phyloP scores from a whole-genome alignment of 1,140 invertebrate genomes.

The Triops cancriformis region DNA sequence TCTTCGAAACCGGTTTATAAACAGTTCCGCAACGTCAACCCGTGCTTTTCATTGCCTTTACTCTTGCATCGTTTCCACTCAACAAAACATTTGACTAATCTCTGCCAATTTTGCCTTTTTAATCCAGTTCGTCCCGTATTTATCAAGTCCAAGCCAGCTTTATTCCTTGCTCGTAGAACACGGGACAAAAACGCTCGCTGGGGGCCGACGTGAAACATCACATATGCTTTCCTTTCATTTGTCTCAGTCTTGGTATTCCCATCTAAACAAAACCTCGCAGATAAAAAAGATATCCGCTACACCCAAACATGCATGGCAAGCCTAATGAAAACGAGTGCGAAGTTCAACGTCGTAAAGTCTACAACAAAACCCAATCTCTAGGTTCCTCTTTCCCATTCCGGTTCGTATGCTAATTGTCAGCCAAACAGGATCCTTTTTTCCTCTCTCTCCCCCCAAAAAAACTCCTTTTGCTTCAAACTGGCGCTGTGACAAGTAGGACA shows the following conservation, averaged over 20 bases:
- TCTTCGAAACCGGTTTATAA: too few species aligned
- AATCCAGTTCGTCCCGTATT: too few species aligned
- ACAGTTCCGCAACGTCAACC: too few species aligned
- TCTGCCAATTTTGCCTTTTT: too few species aligned
- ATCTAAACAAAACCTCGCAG: slow-evolving; percentile 6
- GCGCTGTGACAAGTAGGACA: neutral
- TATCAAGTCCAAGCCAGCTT: neutral
- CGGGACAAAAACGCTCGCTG: neutral
- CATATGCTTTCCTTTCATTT: neutral
- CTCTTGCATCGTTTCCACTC: too few species aligned
- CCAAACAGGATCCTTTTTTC: slow-evolving; percentile 6
- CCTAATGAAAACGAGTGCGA: slow-evolving; percentile 3
- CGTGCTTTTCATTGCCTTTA: too few species aligned
- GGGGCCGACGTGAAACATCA: neutral
- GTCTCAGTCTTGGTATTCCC: neutral
- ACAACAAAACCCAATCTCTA: neutral
- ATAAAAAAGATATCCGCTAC: slow-evolving; percentile 9
- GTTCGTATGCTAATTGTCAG: neutral
- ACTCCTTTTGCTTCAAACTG: neutral
- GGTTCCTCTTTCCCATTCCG: neutral
- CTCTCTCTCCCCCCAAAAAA: neutral
- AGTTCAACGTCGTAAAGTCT: neutral
- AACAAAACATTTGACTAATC: too few species aligned
- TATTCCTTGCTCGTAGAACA: neutral
- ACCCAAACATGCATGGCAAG: neutral